phyloP scores from a whole-genome alignment of 92 coral and sea anemone species.

The Palythoa caribaeorum region DNA sequence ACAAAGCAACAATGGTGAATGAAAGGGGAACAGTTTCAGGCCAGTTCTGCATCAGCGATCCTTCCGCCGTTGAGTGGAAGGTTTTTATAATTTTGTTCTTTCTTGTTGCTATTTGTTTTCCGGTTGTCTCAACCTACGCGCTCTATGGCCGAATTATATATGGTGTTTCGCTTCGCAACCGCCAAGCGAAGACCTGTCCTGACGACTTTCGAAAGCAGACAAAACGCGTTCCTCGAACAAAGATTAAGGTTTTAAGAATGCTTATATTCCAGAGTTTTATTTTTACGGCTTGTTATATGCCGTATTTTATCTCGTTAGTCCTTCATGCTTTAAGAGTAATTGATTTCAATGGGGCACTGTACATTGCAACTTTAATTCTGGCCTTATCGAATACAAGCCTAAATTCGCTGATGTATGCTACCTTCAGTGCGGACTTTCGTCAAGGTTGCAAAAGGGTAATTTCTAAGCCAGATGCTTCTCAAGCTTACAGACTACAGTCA shows the following conservation, averaged over 20 bases:
- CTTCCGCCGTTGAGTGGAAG: slow-evolving; percentile 73
- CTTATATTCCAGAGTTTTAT: slow-evolving; percentile 83
- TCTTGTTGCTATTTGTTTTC: slow-evolving; percentile 79
- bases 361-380: slow-evolving; percentile 65
- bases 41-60: slow-evolving; percentile 63
- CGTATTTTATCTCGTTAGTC: slow-evolving; percentile 68
- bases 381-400: slow-evolving; percentile 75
- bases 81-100: slow-evolving; percentile 71
- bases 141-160: slow-evolving; percentile 75
- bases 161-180: slow-evolving; percentile 79
- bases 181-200: slow-evolving; percentile 70
- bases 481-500: slow-evolving; percentile 86
- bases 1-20: slow-evolving; percentile 42
- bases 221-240: slow-evolving; percentile 80
- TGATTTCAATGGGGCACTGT: slow-evolving; percentile 36
- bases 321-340: slow-evolving; percentile 51
- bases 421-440: slow-evolving; percentile 92
- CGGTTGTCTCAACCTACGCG: slow-evolving; percentile 74
- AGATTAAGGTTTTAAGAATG: slow-evolving; percentile 89
- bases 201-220: slow-evolving; percentile 83
- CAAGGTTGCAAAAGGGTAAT: slow-evolving; percentile 92
- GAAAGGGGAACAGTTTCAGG: slow-evolving; percentile 17
- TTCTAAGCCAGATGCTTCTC: slow-evolving; percentile 92
- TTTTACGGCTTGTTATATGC: slow-evolving; percentile 77
- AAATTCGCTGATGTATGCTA: slow-evolving; percentile 82